A percentile compares a stretch with the other conserved stretches of the same genome.
Evolutionary conservation across 2,888 invertebrate species (phyloP).

Genomic region (Ophion ellenae): DNA sequence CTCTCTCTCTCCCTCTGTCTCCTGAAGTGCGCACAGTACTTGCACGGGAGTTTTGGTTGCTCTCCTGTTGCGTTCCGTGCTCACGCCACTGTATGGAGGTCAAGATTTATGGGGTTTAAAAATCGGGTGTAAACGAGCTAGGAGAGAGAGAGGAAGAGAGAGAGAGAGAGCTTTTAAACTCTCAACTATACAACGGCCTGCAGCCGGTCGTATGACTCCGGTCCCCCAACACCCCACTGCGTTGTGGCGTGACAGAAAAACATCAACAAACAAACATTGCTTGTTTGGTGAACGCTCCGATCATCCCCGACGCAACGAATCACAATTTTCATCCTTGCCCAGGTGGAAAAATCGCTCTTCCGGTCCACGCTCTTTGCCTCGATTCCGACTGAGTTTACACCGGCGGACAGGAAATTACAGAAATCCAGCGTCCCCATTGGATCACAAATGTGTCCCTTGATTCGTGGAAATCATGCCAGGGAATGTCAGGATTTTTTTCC

Average conservation of each 20-base stretch:
- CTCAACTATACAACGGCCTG: conserved; percentile 14
- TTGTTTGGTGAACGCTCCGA: conserved; percentile 45
- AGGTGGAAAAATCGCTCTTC: conserved; percentile 57
- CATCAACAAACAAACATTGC: conserved; percentile 66
- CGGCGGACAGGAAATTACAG: neutral
- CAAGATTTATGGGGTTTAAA: conserved; percentile 68
- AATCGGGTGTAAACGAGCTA: conserved; percentile 67
- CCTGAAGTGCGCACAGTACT: conserved; percentile 25
- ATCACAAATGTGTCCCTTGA: too few species aligned
- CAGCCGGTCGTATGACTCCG: conserved; percentile 22
- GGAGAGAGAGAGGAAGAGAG: conserved; percentile 16
- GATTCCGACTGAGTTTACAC: conserved; percentile 4
- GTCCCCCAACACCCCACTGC: conserved; percentile 37
- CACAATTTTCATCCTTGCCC: conserved; percentile 46
- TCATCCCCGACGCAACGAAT: conserved; percentile 53
- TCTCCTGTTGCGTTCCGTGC: conserved; percentile 47
- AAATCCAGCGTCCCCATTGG: too few species aligned
- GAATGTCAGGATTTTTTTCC: too few species aligned
- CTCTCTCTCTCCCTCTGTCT: neutral
- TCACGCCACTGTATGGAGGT: conserved; percentile 48
- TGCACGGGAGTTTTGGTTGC: conserved; percentile 52
- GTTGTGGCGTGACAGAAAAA: conserved; percentile 60
- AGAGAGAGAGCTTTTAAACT: conserved; percentile 26
- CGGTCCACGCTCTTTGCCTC: conserved; percentile 9
- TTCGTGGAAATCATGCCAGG: too few species aligned